Percentiles rank a stretch among this genome's conserved stretches.
phyloP scores from a whole-genome alignment of 2,888 invertebrate species.

The Rhamnusium bicolor region DNA sequence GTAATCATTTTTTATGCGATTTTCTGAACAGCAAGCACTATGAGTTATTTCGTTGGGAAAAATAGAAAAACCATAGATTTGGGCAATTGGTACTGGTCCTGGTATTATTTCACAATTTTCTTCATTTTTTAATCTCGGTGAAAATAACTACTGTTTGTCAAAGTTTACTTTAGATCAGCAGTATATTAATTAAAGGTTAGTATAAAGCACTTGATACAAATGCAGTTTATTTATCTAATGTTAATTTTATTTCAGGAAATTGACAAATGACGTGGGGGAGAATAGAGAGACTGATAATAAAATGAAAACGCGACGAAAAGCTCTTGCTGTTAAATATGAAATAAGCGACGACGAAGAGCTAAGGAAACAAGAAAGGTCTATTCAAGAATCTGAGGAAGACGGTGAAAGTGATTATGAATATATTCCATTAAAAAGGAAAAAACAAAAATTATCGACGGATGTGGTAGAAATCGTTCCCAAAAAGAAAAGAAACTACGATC shows the following conservation, averaged over 20 bases:
- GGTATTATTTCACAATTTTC: too few relatives aligned
- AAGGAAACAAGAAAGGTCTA: neutral
- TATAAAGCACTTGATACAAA: neutral
- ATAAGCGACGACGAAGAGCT: neutral
- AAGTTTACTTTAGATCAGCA: neutral
- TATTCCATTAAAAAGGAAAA: constrained; percentile 35
- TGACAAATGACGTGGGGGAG: neutral
- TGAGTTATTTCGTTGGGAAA: too few relatives aligned
- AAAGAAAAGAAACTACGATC: constrained; percentile 35
- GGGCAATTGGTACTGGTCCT: too few relatives aligned
- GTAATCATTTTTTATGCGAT: too few relatives aligned
- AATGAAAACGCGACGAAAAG: neutral
- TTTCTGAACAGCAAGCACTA: too few relatives aligned
- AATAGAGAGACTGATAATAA: neutral
- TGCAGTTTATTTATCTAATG: neutral
- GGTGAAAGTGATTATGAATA: constrained; percentile 32
- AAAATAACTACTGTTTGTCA: neutral
- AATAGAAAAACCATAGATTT: too few relatives aligned
- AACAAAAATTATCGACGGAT: constrained; percentile 22
- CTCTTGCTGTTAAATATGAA: neutral
- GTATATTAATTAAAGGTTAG: neutral
- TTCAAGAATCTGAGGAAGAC: constrained; percentile 13
- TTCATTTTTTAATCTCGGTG: too few relatives aligned
- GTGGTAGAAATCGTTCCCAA: constrained; percentile 28
- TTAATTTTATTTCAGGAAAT: constrained; percentile 11